These are phyloP conservation scores for Bradynema listronoti DNA, from an alignment of 1,140 invertebrate species.

Conservation along the genomic window DNA sequence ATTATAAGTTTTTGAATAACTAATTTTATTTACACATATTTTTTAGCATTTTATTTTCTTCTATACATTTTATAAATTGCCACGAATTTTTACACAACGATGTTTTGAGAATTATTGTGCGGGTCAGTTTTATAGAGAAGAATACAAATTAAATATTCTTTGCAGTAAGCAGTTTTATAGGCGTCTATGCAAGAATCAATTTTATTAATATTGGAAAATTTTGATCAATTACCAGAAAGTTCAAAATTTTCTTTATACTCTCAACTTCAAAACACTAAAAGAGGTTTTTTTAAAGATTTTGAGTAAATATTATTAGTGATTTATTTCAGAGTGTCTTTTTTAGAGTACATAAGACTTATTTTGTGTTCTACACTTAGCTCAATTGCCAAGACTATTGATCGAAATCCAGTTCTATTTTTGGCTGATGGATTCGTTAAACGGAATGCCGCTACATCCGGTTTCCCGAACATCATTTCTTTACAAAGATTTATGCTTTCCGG, in stretches of 20 bases:
- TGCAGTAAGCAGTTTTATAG: constrained; percentile 10
- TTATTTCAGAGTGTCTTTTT: too few relatives aligned
- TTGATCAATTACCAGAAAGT: constrained; percentile 32
- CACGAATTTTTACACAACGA: constrained; percentile 21
- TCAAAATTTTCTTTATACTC: neutral
- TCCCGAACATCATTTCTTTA: too few relatives aligned
- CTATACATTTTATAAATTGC: constrained; percentile 35
- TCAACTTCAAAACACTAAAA: constrained; percentile 1
- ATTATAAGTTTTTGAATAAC: neutral
- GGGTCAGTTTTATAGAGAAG: constrained; percentile 14
- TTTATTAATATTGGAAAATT: constrained; percentile 34
- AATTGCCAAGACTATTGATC: too few relatives aligned
- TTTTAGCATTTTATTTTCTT: constrained; percentile 29
- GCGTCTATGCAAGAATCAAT: constrained; percentile 30
- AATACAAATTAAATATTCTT: neutral
- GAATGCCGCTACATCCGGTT: too few relatives aligned
- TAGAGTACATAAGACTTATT: too few relatives aligned
- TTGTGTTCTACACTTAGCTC: too few relatives aligned
- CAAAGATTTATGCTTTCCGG: too few relatives aligned
- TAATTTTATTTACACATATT: constrained; percentile 1
- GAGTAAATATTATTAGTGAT: too few relatives aligned
- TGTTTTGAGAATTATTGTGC: constrained; percentile 33
- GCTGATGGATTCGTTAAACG: too few relatives aligned
- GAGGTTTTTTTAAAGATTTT: too few relatives aligned
- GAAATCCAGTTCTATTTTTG: too few relatives aligned